phyloP scores from a whole-genome alignment of 2,888 invertebrate species.

The Netelia melanura region DNA sequence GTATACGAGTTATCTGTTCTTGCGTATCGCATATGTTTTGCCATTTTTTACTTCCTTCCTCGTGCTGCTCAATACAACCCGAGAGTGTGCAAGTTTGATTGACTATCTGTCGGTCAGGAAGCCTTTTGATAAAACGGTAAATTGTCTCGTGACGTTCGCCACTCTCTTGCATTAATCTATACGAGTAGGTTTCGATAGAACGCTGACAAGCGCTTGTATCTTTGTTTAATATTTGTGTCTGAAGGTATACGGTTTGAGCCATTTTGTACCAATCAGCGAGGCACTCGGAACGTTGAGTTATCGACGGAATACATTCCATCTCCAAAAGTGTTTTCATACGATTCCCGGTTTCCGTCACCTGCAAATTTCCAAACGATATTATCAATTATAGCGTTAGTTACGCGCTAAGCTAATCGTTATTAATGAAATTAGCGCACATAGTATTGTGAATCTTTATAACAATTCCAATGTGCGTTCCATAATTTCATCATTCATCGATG shows the following conservation, averaged over 20 bases:
- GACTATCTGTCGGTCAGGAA: conserved; percentile 75
- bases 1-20: conserved; percentile 77
- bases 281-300: conserved; percentile 91
- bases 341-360: conserved; percentile 92
- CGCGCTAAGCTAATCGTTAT: background rate
- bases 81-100: conserved; percentile 67
- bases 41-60: conserved; percentile 79
- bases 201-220: conserved; percentile 87
- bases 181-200: conserved; percentile 85
- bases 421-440: background rate
- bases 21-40: conserved; percentile 79
- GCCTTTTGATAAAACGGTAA: conserved; percentile 75
- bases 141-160: conserved; percentile 80
- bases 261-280: conserved; percentile 95
- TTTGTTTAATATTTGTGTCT: conserved; percentile 93
- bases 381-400: background rate
- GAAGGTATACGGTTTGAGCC: conserved; percentile 94
- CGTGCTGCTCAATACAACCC: conserved; percentile 70
- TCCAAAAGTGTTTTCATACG: conserved; percentile 89
- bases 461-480: too few species aligned
- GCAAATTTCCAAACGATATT: conserved; percentile 66
- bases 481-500: too few species aligned
- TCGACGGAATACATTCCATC: conserved; percentile 90
- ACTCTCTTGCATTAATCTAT: conserved; percentile 80
- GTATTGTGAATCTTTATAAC: background rate